Evolutionary conservation across 2,113 vertebrate genomes (phyloP), one percentile per base, ranked within the genome.

Genomic region (Poeciliopsis retropinna): DNA sequence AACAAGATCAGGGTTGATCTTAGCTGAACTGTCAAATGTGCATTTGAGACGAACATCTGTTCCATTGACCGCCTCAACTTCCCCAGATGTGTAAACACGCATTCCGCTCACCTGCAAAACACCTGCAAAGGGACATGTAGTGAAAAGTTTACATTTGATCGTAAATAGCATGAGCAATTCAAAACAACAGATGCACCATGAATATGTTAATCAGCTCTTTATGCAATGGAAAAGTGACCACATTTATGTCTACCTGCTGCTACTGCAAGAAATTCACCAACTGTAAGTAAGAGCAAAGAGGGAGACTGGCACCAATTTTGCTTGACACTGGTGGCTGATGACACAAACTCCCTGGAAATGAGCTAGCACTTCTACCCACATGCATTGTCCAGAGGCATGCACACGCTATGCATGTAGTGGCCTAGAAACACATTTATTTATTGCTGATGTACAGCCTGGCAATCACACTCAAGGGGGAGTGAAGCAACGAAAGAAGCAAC

Each of bases 31-130:
- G 64, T 94, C 88, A 39, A 98, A 99, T 22, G 95, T 97, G 92
- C 98, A 99, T 88, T 94, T 99, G 27, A 99, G 88, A 14, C 96
- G 92, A 44, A 93, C 78, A 5, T 98, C 95, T 0, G 97, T 98
- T 67, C 98, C 98, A 0, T 99, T 99, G 65, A 97, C 94, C 0
- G 95, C 97, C 66, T 97, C 93, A 80, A 98, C 70, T 1, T 93
- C 89, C 4, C 82, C 91, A 0, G 95, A 81, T 0, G 97, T 99
- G 84, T 95, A 93, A 63, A 98, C 92, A 1, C 94, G 95, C 71
- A 99, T 92, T 0, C 96, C 95, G 0, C 78, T 81, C 11, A 60
- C 91, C 17, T 78, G 92, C 88, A 94, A 89, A 70, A 95, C 73
- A 0, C 87, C 96, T 97, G 85, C 34, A 73, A 64, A 25, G 27